Evolutionary conservation across 2,888 invertebrate genomes (phyloP), one percentile per base, ranked within the genome.

Genomic region (Bimastos eiseni): DNA sequence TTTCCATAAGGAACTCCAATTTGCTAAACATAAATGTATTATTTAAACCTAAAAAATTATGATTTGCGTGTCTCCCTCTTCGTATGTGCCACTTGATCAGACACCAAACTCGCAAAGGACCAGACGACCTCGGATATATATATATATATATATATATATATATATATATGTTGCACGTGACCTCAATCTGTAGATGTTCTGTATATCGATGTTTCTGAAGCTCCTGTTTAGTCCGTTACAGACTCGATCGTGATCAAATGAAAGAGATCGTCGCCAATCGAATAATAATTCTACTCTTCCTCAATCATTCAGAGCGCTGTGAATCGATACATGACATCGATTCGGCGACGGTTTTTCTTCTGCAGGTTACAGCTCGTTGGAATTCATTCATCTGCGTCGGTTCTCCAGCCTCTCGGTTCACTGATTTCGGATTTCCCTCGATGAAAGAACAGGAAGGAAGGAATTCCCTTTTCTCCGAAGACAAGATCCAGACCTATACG

Each of bases 391-490:
- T n/a, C n/a, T n/a, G 70, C n/a, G 70, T 70, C n/a, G n/a, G 70
- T 70, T 70, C n/a, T n/a, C 70, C n/a, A 70, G 70, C n/a, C 70
- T 70, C 70, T n/a, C 70, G 70, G 30, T 70, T 70, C n/a, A 70
- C n/a, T 70, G 70, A 70, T n/a, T 70, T 70, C 70, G 70, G 70
- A 70, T 70, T 70, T 70, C 70, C 70, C 70, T 70, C 8, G n/a
- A 70, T n/a, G 70, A 13, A 30, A 70, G 70, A 6, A 70, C 70
- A 70, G 70, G n/a, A 11, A 30, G 70, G n/a, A n/a, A n/a, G 1
- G n/a, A 1, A n/a, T 0, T n/a, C n/a, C n/a, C 70, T 70, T 70
- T n/a, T n/a, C 4, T 70, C 3, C 4, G 70, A 70, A 3, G n/a
- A 70, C 70, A 30, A n/a, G 30, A 11, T 8, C 5, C 13, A n/a